Conservation (phyloP, 2,888 invertebrate species). For the Gandaritis pyraliata region DNA sequence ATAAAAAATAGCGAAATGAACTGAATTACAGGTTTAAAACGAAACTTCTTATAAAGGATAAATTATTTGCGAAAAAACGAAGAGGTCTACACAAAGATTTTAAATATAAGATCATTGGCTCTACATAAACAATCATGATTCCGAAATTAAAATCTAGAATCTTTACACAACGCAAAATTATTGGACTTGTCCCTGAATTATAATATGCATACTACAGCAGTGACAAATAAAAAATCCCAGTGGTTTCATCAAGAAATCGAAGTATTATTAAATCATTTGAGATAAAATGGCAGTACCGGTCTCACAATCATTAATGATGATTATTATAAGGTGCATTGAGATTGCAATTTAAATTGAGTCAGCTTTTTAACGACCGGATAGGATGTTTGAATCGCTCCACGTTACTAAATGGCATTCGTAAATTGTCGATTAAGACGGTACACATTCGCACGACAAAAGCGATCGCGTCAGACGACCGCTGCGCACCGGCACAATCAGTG, state of each 20-base stretch:
- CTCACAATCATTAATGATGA: conserved; percentile 49
- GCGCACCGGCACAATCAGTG: conserved; percentile 49
- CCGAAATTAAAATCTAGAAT: too few species aligned
- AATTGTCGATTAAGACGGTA: conserved; percentile 74
- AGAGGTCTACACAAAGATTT: too few species aligned
- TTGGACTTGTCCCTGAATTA: too few species aligned
- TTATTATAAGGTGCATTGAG: conserved; percentile 50
- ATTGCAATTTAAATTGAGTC: conserved; percentile 61
- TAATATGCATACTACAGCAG: conserved; percentile 5
- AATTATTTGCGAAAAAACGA: too few species aligned
- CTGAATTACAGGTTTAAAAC: too few species aligned
- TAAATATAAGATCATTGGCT: too few species aligned
- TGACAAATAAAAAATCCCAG: conserved; percentile 17
- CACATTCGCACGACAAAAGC: conserved; percentile 68
- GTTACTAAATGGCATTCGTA: conserved; percentile 64
- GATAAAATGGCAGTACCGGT: conserved; percentile 45
- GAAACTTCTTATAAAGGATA: too few species aligned
- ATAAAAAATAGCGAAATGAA: too few species aligned
- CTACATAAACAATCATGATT: too few species aligned
- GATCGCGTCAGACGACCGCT: conserved; percentile 56
- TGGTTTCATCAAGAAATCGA: conserved; percentile 23
- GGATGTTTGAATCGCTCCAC: conserved; percentile 51
- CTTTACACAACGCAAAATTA: too few species aligned
- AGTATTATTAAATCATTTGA: conserved; percentile 31
- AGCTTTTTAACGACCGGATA: conserved; percentile 57